Evolutionary conservation across 2,888 invertebrate genomes (phyloP).

Genomic region (Ceriagrion tenellum): DNA sequence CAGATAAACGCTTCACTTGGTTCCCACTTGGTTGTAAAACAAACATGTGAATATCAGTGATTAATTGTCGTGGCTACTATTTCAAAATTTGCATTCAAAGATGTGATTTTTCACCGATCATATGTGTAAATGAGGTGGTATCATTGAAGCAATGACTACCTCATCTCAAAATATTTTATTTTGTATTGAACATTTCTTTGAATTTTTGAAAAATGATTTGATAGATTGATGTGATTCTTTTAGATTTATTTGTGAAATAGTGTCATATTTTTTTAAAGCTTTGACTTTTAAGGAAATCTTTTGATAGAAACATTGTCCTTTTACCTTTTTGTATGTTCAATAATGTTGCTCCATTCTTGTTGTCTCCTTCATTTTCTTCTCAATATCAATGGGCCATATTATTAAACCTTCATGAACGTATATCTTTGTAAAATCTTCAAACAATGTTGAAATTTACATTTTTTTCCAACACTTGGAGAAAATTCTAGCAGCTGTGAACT

Average conservation of each 20-base stretch:
- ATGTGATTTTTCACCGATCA: constrained; percentile 16
- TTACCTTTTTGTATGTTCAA: constrained; percentile 65
- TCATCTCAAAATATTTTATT: constrained; percentile 57
- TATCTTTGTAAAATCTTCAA: constrained; percentile 54
- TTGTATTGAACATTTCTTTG: constrained; percentile 53
- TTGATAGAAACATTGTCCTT: constrained; percentile 54
- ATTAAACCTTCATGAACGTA: constrained; percentile 47
- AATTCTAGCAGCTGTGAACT: constrained; percentile 40
- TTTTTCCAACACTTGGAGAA: constrained; percentile 41
- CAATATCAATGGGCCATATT: constrained; percentile 47
- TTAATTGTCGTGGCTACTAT: constrained; percentile 54
- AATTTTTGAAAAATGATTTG: constrained; percentile 19
- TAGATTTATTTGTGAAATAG: constrained; percentile 44
- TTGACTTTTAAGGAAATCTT: constrained; percentile 49
- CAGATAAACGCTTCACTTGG: constrained; percentile 52
- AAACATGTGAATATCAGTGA: constrained; percentile 56
- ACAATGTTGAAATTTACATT: constrained; percentile 33
- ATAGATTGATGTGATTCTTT: constrained; percentile 23
- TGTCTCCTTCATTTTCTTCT: constrained; percentile 50
- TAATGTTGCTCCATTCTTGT: constrained; percentile 56
- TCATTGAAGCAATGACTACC: constrained; percentile 43
- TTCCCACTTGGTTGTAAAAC: constrained; percentile 57
- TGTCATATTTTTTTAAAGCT: constrained; percentile 58
- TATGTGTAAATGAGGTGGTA: constrained; percentile 24
- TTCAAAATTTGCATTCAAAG: constrained; percentile 56